These are phyloP conservation scores for Myiotriccus ornatus DNA, from an alignment of 2,797 vertebrate genomes.

Conservation along the genomic window DNA sequence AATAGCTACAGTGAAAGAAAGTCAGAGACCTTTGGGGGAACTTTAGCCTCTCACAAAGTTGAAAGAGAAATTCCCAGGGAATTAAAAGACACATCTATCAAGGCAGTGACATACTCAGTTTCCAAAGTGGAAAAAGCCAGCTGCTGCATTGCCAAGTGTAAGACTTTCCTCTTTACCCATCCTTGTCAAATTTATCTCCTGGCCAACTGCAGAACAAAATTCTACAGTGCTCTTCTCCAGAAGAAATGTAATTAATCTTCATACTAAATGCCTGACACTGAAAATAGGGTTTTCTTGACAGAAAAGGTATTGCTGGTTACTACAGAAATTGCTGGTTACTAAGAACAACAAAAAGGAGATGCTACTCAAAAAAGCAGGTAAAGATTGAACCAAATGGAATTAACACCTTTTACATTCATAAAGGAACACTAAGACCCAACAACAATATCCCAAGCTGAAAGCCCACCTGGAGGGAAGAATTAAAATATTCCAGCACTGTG, in stretches of 20 bases:
- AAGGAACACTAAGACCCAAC: not conserved
- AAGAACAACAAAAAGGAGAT: not conserved
- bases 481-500: not conserved
- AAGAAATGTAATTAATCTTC: not conserved
- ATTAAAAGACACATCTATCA: conserved; percentile 30
- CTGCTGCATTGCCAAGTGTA: conserved; percentile 23
- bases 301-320: not conserved
- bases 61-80: conserved; percentile 52
- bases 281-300: not conserved
- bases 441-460: not conserved
- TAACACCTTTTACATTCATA: not conserved
- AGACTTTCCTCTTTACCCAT: not conserved
- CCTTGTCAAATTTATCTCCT: not conserved
- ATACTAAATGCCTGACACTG: not conserved
- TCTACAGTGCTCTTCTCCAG: not conserved
- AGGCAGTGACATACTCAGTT: conserved; percentile 27
- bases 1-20: not conserved
- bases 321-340: not conserved
- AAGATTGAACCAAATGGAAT: not conserved
- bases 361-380: not conserved
- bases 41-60: conserved; percentile 30
- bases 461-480: not conserved
- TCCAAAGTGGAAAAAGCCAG: conserved; percentile 65
- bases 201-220: not conserved
- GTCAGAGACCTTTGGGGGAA: conserved; percentile 16